A percentile compares a stretch with the other conserved stretches of the same genome.
phyloP scores from a whole-genome alignment of 1,140 invertebrate genomes.

The Papilio aristodemus region DNA sequence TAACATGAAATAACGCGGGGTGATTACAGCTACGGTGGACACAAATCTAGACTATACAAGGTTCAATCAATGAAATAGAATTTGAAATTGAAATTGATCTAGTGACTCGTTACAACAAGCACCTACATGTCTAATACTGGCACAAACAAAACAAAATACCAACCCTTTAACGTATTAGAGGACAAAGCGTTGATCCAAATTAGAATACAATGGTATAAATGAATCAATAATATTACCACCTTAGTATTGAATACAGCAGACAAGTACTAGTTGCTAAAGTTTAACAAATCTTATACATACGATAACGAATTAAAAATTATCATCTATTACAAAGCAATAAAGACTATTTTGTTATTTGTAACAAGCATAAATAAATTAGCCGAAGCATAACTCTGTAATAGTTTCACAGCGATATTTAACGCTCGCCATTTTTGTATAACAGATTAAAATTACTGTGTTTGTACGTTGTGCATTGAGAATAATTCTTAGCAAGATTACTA shows the following conservation, averaged over 20 bases:
- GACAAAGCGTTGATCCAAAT: conserved; percentile 28
- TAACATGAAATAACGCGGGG: too few relatives aligned
- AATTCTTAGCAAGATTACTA: conserved; percentile 45
- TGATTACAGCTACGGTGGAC: too few relatives aligned
- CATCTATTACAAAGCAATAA: conserved; percentile 15
- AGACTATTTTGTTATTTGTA: neutral
- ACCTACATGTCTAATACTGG: neutral
- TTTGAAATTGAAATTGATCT: neutral
- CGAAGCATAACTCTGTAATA: conserved; percentile 60
- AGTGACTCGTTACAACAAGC: neutral
- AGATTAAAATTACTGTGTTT: conserved; percentile 68
- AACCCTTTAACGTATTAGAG: conserved; percentile 16
- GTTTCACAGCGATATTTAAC: conserved; percentile 68
- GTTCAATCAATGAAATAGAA: too few relatives aligned
- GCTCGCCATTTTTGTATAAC: conserved; percentile 62
- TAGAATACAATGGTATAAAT: conserved; percentile 29
- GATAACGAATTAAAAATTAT: neutral
- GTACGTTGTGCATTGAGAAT: conserved; percentile 53
- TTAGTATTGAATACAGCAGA: neutral
- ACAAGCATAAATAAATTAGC: neutral
- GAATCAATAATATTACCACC: conserved; percentile 26
- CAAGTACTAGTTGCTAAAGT: conserved; percentile 12
- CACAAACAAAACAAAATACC: conserved; percentile 8
- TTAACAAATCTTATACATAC: neutral
- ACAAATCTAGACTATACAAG: too few relatives aligned